phyloP scores from a whole-genome alignment of 2,797 vertebrate species.

The Chrysocyon brachyurus region DNA sequence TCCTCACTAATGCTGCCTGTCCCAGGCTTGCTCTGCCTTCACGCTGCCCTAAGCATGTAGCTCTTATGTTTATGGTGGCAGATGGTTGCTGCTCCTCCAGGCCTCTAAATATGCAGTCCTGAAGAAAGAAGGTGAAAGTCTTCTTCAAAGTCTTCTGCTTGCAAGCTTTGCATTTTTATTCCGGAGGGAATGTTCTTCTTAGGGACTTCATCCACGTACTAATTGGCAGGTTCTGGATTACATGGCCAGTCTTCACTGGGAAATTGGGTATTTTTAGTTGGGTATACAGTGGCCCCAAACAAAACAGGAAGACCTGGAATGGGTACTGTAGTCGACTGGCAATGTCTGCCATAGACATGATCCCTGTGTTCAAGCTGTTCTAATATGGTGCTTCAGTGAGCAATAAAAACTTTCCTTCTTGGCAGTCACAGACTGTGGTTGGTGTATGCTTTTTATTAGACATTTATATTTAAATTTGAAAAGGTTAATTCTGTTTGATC shows the following conservation, averaged over 20 bases:
- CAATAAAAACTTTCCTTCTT: conserved; percentile 52
- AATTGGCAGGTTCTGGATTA: not conserved
- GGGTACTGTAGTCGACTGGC: not conserved
- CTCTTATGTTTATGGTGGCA: not conserved
- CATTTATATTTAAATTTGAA: conserved; percentile 70
- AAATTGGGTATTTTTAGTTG: not conserved
- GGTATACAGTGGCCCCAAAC: not conserved
- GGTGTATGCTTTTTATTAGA: conserved; percentile 47
- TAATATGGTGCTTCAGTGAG: not conserved
- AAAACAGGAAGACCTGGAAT: not conserved
- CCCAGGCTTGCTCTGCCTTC: not conserved
- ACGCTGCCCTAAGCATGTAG: not conserved
- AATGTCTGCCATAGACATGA: not conserved
- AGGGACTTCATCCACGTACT: not conserved
- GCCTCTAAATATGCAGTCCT: not conserved
- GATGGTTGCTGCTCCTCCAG: not conserved
- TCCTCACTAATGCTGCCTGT: not conserved
- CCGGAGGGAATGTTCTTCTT: not conserved
- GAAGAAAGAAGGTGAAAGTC: not conserved
- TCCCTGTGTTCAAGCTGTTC: not conserved
- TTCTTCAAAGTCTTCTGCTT: not conserved
- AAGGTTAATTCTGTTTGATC: conserved; percentile 77
- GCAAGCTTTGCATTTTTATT: not conserved
- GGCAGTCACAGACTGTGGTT: not conserved
- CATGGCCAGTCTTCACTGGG: not conserved